Conservation (phyloP, 2,888 invertebrate species). For the Spialia ferax region DNA sequence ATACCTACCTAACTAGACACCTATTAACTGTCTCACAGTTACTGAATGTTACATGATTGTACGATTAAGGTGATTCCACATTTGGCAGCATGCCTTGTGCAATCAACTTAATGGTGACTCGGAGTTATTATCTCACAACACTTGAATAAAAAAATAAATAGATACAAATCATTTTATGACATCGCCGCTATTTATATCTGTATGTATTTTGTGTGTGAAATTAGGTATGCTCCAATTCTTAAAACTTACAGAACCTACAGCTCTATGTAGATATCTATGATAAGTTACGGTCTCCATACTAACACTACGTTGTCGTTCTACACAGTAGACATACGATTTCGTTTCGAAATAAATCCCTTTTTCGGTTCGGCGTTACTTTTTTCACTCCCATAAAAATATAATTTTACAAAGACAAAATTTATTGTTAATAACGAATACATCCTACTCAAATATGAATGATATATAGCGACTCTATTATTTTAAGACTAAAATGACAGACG, state of each 20-base stretch:
- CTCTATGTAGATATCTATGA: slow-evolving; percentile 47
- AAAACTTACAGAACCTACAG: no score
- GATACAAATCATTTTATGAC: slow-evolving; percentile 50
- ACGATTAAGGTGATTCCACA: slow-evolving; percentile 57
- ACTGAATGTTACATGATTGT: slow-evolving; percentile 64
- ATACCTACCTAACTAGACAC: slow-evolving; percentile 73
- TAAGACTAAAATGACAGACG: background rate
- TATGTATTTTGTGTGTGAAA: slow-evolving; percentile 48
- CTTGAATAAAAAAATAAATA: slow-evolving; percentile 58
- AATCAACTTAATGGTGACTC: slow-evolving; percentile 62
- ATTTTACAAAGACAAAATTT: slow-evolving; percentile 7
- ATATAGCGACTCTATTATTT: background rate
- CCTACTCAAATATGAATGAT: background rate
- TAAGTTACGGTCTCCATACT: slow-evolving; percentile 69
- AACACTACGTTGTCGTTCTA: slow-evolving; percentile 80
- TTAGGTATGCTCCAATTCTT: slow-evolving; percentile 41
- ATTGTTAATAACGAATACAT: background rate
- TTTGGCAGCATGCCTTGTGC: no score
- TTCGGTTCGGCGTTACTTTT: slow-evolving; percentile 45
- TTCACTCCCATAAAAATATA: slow-evolving; percentile 14
- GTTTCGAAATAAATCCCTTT: slow-evolving; percentile 82
- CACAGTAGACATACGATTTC: slow-evolving; percentile 85
- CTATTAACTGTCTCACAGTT: slow-evolving; percentile 75
- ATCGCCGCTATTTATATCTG: slow-evolving; percentile 23
- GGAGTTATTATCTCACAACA: slow-evolving; percentile 71